Conservation (phyloP, 2,888 invertebrate genomes). For the Drosophila borborema region DNA sequence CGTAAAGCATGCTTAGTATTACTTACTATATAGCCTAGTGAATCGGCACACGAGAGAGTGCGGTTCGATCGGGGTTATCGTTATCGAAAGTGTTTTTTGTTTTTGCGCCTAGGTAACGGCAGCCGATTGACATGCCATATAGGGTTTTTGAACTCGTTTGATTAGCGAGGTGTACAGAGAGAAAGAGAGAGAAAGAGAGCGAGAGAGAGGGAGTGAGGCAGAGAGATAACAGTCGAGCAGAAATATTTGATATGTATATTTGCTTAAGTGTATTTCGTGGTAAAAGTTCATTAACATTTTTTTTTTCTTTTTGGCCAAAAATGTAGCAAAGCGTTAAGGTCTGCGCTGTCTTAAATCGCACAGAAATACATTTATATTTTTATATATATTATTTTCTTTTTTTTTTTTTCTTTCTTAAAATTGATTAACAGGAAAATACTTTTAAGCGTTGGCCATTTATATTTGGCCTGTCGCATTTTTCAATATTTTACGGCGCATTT, state of each 20-base stretch:
- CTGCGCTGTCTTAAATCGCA: constrained; percentile 44
- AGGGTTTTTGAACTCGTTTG: constrained; percentile 57
- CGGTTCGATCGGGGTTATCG: constrained; percentile 60
- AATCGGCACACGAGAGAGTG: constrained; percentile 8
- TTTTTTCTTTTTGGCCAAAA: constrained; percentile 21
- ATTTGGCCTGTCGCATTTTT: constrained; percentile 69
- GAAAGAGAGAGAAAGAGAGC: background rate
- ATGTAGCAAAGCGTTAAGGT: constrained; percentile 22
- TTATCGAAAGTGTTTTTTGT: constrained; percentile 61
- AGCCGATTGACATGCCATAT: background rate
- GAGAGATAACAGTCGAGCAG: background rate
- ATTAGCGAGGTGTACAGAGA: constrained; percentile 2
- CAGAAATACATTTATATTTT: constrained; percentile 32
- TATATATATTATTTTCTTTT: background rate
- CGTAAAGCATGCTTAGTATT: background rate
- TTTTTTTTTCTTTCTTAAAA: constrained; percentile 21
- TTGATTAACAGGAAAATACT: constrained; percentile 80
- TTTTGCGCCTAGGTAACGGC: constrained; percentile 45
- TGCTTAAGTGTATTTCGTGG: constrained; percentile 20
- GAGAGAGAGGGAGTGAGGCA: background rate
- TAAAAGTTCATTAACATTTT: constrained; percentile 68
- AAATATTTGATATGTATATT: background rate
- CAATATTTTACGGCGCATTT: constrained; percentile 67
- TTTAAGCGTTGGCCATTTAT: constrained; percentile 63
- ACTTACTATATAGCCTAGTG: constrained; percentile 5